Conservation (phyloP, 2,888 invertebrate genomes). For the Rugalucina vietnamica region DNA sequence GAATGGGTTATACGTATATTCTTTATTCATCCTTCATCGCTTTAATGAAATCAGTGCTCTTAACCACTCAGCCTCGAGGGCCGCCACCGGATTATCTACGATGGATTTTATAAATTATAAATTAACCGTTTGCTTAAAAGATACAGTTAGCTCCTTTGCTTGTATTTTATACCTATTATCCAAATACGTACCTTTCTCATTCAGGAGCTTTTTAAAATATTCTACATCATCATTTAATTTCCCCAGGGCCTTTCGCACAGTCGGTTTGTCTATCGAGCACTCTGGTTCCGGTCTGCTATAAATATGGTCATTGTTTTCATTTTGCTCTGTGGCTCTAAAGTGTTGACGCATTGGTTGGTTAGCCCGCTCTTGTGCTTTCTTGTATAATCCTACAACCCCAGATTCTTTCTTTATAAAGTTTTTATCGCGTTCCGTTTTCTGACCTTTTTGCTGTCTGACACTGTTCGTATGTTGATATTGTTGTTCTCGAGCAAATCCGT, state of each 20-base stretch:
- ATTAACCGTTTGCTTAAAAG: neutral
- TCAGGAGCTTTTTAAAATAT: conserved; percentile 91
- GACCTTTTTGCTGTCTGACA: too few relatives aligned
- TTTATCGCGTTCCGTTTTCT: neutral
- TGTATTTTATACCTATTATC: neutral
- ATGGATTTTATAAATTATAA: neutral
- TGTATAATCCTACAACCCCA: neutral
- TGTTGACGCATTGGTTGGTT: conserved; percentile 73
- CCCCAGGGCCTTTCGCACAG: conserved; percentile 87
- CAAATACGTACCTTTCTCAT: conserved; percentile 86
- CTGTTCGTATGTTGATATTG: too few relatives aligned
- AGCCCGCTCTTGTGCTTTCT: conserved; percentile 66
- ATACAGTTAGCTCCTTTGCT: neutral
- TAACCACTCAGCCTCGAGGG: neutral
- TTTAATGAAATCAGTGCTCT: too few relatives aligned
- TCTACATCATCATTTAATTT: conserved; percentile 92
- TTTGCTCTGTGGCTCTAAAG: conserved; percentile 73
- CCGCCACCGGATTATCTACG: neutral
- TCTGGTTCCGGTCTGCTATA: conserved; percentile 72
- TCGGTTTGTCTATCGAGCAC: conserved; percentile 75
- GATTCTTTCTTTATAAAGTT: neutral
- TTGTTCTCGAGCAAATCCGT: too few relatives aligned
- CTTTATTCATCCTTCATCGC: too few relatives aligned
- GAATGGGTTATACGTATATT: too few relatives aligned
- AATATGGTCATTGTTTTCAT: too few relatives aligned